phyloP scores from a whole-genome alignment of 2,113 vertebrate genomes.

The Silurus glanis region DNA sequence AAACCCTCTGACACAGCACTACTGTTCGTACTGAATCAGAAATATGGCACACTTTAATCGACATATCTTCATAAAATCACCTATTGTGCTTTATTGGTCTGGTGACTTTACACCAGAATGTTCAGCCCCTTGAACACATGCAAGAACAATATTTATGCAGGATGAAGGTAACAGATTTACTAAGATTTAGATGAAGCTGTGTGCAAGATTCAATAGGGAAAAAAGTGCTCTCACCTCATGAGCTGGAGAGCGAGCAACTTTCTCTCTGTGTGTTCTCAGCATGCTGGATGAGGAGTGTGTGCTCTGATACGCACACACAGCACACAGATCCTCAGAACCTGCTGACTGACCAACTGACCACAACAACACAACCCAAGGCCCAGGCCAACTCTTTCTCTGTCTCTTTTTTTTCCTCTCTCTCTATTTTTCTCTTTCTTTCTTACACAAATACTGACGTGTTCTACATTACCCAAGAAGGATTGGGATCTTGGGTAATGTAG shows the following conservation, averaged over 20 bases:
- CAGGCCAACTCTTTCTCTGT: neutral
- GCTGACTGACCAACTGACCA: constrained; percentile 46
- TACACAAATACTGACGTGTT: neutral
- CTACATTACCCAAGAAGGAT: neutral
- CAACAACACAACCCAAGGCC: constrained; percentile 14
- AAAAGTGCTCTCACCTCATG: constrained; percentile 42
- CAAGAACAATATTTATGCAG: neutral
- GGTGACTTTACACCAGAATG: neutral
- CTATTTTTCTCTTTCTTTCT: too few species aligned
- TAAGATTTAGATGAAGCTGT: neutral
- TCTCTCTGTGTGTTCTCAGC: constrained; percentile 44
- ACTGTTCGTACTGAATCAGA: neutral
- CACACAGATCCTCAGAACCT: constrained; percentile 31
- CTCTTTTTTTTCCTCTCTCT: neutral
- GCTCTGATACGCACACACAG: constrained; percentile 22
- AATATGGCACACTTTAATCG: neutral
- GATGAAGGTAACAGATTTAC: neutral
- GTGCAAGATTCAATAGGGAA: neutral
- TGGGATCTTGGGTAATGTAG: too few species aligned
- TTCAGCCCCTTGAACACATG: neutral
- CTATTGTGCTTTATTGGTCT: neutral
- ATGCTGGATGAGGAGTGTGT: constrained; percentile 36
- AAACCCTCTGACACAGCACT: neutral
- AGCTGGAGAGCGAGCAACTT: constrained; percentile 7
- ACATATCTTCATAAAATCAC: neutral